Evolutionary conservation across 2,888 invertebrate species (phyloP).

Genomic region (Tineola bisselliella): DNA sequence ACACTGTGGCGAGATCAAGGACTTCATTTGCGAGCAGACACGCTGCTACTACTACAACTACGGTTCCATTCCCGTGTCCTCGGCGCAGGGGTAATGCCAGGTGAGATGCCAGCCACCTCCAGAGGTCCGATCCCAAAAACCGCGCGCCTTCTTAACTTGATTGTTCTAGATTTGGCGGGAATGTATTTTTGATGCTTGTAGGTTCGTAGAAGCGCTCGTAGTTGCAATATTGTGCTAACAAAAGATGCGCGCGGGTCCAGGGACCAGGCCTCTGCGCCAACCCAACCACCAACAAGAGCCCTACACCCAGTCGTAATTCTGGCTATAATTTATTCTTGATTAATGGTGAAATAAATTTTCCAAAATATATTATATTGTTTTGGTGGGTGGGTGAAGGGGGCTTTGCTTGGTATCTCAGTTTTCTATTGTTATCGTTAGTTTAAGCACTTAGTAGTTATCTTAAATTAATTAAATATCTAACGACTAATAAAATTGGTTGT

Average conservation of each 20-base stretch:
- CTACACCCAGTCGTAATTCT: conserved; percentile 55
- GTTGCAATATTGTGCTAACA: conserved; percentile 5
- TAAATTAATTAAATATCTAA: background rate
- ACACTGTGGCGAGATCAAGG: conserved; percentile 84
- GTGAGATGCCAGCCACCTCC: conserved; percentile 74
- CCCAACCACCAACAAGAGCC: conserved; percentile 69
- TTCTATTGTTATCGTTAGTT: background rate
- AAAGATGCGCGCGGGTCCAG: conserved; percentile 54
- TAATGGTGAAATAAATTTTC: conserved; percentile 17
- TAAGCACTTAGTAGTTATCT: background rate
- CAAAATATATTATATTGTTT: conserved; percentile 23
- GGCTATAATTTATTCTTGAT: conserved; percentile 23
- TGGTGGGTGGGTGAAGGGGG: conserved; percentile 70
- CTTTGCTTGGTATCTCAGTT: conserved; percentile 68
- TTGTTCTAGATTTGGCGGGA: conserved; percentile 16
- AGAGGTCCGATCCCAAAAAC: conserved; percentile 61
- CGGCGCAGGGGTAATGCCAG: conserved; percentile 91
- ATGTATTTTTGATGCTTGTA: background rate
- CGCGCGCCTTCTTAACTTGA: conserved; percentile 45
- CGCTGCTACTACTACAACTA: conserved; percentile 92
- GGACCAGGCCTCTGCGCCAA: conserved; percentile 63
- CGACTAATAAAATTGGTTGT: background rate
- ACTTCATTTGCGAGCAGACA: conserved; percentile 91
- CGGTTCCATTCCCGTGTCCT: conserved; percentile 88
- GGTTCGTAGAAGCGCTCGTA: background rate